Evolutionary conservation across 1,140 invertebrate genomes (phyloP), one percentile per base, ranked within the genome.

Genomic region (Ceratosolen fusciceps): DNA sequence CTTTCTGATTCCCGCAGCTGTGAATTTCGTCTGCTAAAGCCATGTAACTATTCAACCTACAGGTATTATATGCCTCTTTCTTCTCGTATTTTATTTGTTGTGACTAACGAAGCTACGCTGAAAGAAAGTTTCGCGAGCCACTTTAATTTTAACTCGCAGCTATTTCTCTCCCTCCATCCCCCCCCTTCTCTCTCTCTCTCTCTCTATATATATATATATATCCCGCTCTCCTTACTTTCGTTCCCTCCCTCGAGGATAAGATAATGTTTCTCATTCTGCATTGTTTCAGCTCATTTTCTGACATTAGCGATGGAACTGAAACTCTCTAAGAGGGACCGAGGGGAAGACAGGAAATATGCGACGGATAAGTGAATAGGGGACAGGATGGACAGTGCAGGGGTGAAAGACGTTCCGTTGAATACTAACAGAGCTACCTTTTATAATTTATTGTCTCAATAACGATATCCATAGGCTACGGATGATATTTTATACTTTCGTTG

Each of bases 201-300:
- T n/a, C n/a, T n/a, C n/a, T n/a, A n/a, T n/a, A n/a, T n/a, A n/a
- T n/a, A n/a, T n/a, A n/a, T n/a, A n/a, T n/a, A n/a, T n/a, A n/a
- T n/a, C n/a, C n/a, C n/a, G n/a, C n/a, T n/a, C 56, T 29, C 49
- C 9, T 54, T 58, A 26, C 21, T 29, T 34, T 72, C 47, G 65
- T 39, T 77, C 52, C 65, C 72, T 73, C 75, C 56, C 75, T 65
- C 26, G 80, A 82, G 76, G 74, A 52, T 75, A 74, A 77, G 81
- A 78, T 81, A 78, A 78, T 83, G 72, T 83, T 77, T 78, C 68
- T 62, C 47, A 73, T 31, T 37, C 21, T 58, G 68, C 58, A 76
- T 81, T 81, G 31, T 67, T 79, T 79, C 49, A 43, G 34, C 62
- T 74, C 49, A 74, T 79, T 79, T 58, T 47, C 26, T 24, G 47